Evolutionary conservation across 2,888 invertebrate species (phyloP), one percentile per base, ranked within the genome.

Genomic region (Nemotelus nigrinus): DNA sequence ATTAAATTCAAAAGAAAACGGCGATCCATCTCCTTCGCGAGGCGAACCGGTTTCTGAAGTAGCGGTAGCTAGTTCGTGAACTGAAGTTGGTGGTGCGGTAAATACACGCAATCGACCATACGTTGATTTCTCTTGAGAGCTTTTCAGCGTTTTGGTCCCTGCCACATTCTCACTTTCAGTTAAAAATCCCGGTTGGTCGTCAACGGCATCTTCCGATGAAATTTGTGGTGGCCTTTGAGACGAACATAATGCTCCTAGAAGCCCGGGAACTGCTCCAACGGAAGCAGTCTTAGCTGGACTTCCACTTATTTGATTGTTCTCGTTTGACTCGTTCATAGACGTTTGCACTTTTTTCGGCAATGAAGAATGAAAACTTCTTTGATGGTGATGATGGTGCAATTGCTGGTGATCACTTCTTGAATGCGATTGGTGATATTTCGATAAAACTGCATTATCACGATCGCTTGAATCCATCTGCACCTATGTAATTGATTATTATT

Each of bases 81-180:
- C 90, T 82, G 90, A 90, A 1, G 89, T 90, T n/a, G 90, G 89
- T 0, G 91, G 90, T 1, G 91, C 90, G 2, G 92, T 91, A 58
- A 92, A 91, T 4, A 94, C 94, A 4, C 94, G 90, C 60, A 94
- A 87, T 0, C 94, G 89, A 0, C 93, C 94, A 82, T 94, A 89
- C 0, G 93, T 93, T 5, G 93, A 92, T 0, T 93, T 92, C 0
- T 90, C 91, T 81, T 86, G 88, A 64, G 80, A 81, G 57, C 81
- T 82, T 7, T 80, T 77, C n/a, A 80, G 78, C 5, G 77, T 3
- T n/a, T 70, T 70, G 8, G 10, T 43, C n/a, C 2, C 2, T 70
- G 60, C 8, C 8, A 41, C 39, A 43, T 55, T 72, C 6, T 74
- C 74, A 60, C 63, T 70, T 2, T 55, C 70, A 68, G 39, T 44